Evolutionary conservation across 1,140 invertebrate species (phyloP).

Genomic region (Dendroctonus ponderosae): DNA sequence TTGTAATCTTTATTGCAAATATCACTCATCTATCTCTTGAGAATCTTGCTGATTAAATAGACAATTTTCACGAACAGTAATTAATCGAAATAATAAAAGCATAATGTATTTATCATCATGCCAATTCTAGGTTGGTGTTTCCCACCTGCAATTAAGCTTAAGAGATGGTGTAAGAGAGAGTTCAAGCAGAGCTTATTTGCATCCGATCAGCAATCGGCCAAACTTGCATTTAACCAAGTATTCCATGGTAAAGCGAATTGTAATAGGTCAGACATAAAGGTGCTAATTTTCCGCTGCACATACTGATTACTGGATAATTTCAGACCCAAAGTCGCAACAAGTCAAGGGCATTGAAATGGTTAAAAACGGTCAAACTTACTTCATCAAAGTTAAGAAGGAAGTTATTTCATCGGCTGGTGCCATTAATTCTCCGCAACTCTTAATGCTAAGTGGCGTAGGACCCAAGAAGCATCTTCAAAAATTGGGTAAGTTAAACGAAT

Average conservation of each 20-base stretch:
- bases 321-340: slow-evolving; percentile 59
- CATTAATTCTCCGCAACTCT: slow-evolving; percentile 71
- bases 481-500: slow-evolving; percentile 15
- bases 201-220: slow-evolving; percentile 60
- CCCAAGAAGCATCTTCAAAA: slow-evolving; percentile 64
- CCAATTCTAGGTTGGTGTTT: slow-evolving; percentile 55
- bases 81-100: too few relatives aligned
- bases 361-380: slow-evolving; percentile 55
- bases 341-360: slow-evolving; percentile 65
- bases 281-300: background rate
- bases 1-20: too few relatives aligned
- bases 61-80: too few relatives aligned
- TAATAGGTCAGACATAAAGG: slow-evolving; percentile 56
- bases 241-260: slow-evolving; percentile 66
- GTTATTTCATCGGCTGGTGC: slow-evolving; percentile 75
- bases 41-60: too few relatives aligned
- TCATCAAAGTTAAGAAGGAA: slow-evolving; percentile 66
- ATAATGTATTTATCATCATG: too few relatives aligned
- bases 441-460: slow-evolving; percentile 82
- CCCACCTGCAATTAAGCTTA: slow-evolving; percentile 64
- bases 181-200: slow-evolving; percentile 71
- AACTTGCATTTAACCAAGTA: slow-evolving; percentile 68
- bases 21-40: too few relatives aligned
- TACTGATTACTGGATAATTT: background rate
- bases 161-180: slow-evolving; percentile 72